Percentiles rank a stretch among this genome's conserved stretches.
These are phyloP conservation scores for Crypturellus undulatus DNA, from an alignment of 2,113 vertebrate genomes.

Conservation along the genomic window DNA sequence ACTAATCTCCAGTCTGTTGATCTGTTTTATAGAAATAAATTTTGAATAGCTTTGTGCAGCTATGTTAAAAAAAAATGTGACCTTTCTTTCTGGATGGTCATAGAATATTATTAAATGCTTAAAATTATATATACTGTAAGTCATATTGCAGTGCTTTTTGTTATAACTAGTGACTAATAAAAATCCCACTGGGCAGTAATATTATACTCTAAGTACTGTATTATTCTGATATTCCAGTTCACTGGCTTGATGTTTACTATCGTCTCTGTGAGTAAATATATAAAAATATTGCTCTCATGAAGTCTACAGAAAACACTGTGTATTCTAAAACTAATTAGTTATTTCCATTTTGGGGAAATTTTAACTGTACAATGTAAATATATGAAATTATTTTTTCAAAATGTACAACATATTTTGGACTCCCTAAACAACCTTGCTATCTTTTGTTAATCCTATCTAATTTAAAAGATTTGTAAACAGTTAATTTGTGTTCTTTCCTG, in stretches of 20 bases:
- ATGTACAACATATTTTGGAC: not conserved
- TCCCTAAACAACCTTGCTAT: not conserved
- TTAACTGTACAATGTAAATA: not conserved
- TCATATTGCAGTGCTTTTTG: slow-evolving; percentile 22
- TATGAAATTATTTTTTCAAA: not conserved
- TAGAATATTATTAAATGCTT: not conserved
- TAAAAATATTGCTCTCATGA: slow-evolving; percentile 16
- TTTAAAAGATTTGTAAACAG: not conserved
- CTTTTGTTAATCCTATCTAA: not conserved
- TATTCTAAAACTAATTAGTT: slow-evolving; percentile 32
- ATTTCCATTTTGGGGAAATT: not conserved
- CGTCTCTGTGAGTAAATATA: slow-evolving; percentile 25
- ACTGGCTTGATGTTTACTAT: slow-evolving; percentile 42
- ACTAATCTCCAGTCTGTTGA: not conserved
- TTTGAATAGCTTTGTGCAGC: not conserved
- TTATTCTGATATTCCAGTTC: slow-evolving; percentile 70
- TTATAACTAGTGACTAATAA: slow-evolving; percentile 52
- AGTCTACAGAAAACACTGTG: not conserved
- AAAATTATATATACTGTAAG: not conserved
- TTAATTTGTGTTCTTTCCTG: not conserved
- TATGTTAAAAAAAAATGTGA: not conserved
- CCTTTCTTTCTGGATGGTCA: not conserved
- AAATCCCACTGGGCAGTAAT: slow-evolving; percentile 17
- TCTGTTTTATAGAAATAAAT: not conserved
- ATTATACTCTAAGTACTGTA: slow-evolving; percentile 25